A percentile compares a stretch with the other conserved stretches of the same genome.
Evolutionary conservation across 2,113 vertebrate species (phyloP).

Genomic region (Gila orcuttii): DNA sequence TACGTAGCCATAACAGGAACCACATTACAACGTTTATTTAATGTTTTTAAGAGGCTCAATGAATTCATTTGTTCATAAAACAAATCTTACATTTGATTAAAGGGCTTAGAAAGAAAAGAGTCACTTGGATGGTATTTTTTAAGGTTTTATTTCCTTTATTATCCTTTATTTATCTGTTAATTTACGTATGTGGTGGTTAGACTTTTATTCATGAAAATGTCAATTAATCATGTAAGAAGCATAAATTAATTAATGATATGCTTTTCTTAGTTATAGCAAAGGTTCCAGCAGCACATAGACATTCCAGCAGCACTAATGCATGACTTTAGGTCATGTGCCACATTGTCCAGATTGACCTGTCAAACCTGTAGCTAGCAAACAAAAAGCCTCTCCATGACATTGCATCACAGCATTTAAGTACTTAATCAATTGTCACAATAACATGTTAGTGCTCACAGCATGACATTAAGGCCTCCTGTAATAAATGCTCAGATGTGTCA

Average conservation of each 20-base stretch:
- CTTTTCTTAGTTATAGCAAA: not conserved
- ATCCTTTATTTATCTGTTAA: not conserved
- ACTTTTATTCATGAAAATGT: not conserved
- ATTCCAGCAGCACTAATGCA: conserved; percentile 28
- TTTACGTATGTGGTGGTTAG: not conserved
- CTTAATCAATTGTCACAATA: conserved; percentile 39
- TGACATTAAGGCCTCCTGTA: conserved; percentile 38
- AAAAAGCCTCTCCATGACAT: conserved; percentile 53
- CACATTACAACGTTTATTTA: not conserved
- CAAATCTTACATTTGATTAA: not conserved
- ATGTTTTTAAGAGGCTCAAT: not conserved
- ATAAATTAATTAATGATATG: not conserved
- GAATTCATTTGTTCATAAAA: not conserved
- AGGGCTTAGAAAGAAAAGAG: not conserved
- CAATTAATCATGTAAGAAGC: not conserved
- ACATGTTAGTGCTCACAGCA: conserved; percentile 51
- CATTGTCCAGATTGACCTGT: conserved; percentile 40
- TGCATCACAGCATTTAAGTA: conserved; percentile 41
- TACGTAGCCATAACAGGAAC: not conserved
- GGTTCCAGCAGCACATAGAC: conserved; percentile 24
- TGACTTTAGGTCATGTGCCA: conserved; percentile 44
- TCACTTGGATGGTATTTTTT: not conserved
- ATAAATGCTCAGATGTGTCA: conserved; percentile 40
- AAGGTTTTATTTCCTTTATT: not conserved
- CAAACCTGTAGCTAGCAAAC: conserved; percentile 28